Conservation (phyloP, 2,797 vertebrate genomes). For the Syngnathus rostellatus region DNA sequence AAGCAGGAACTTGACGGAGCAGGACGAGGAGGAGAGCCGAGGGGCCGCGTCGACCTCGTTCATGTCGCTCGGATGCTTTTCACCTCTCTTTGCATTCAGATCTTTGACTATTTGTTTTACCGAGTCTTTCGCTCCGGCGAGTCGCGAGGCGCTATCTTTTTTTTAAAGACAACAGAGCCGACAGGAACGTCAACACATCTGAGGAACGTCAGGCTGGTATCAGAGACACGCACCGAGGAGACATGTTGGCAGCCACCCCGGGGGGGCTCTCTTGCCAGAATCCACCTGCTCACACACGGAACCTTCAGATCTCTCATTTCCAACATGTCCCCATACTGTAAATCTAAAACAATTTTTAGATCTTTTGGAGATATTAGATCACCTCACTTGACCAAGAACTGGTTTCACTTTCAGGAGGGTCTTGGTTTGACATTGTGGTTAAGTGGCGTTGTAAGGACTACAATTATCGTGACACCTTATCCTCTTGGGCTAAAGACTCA, state of each 20-base stretch:
- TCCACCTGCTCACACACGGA: slow-evolving; percentile 21
- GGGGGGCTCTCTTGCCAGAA: slow-evolving; percentile 16
- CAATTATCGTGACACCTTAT: not conserved
- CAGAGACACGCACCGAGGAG: slow-evolving; percentile 39
- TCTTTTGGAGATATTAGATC: too few relatives aligned
- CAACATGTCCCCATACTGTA: too few relatives aligned
- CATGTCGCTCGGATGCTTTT: slow-evolving; percentile 31
- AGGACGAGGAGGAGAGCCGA: slow-evolving; percentile 19
- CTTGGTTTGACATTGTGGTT: not conserved
- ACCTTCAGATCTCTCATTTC: slow-evolving; percentile 4
- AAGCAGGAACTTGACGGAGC: slow-evolving; percentile 20
- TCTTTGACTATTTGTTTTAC: slow-evolving; percentile 51
- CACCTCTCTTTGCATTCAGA: slow-evolving; percentile 40
- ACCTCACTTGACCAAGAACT: too few relatives aligned
- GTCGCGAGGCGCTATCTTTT: slow-evolving; percentile 3
- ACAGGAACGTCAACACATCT: slow-evolving; percentile 32
- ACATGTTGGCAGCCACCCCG: slow-evolving; percentile 27
- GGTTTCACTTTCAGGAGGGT: not conserved
- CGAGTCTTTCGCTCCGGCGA: slow-evolving; percentile 32
- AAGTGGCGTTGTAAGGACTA: not conserved
- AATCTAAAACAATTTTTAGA: too few relatives aligned
- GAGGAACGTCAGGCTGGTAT: slow-evolving; percentile 35
- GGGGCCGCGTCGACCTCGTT: slow-evolving; percentile 32
- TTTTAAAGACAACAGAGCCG: slow-evolving; percentile 15
- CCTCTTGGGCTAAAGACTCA: not conserved